Evolutionary conservation across 2,797 vertebrate genomes (phyloP), one percentile per base, ranked within the genome.

Genomic region (Myiotriccus ornatus): DNA sequence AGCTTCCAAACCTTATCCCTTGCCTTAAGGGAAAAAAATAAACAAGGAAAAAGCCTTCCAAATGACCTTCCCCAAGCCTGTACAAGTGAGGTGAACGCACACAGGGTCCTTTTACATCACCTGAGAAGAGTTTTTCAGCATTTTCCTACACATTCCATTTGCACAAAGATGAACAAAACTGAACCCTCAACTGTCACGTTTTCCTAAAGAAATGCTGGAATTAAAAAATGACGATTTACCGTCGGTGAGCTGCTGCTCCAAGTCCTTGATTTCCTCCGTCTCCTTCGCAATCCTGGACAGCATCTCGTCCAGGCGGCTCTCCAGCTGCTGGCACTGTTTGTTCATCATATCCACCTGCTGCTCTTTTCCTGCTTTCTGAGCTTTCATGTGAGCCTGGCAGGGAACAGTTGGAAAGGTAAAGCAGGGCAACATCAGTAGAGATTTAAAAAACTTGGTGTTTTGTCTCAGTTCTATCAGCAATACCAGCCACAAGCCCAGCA

Each of bases 241-340:
- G 23, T 99, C 98, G 1, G 99, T 99, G 75, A 99, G 98, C 94
- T 99, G 99, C 71, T 99, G 98, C 95, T 99, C 99, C 97, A 99
- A 97, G 90, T 99, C 99, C 96, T 98, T 98, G 96, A 99, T 99
- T 96, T 99, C 99, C 95, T 99, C 98, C 0, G 99, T 98, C 96
- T 99, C 99, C 89, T 97, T 98, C 37, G 98, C 98, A 84, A 99
- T 99, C 90, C 99, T 98, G 56, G 98, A 98, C 60, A 99, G 97
- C 97, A 98, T 98, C 73, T 98, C 97, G 34, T 99, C 98, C 63
- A 99, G 98, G 81, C 98, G 98, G 65, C 93, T 96, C 97, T 99
- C 99, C 32, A 99, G 97, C 89, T 98, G 97, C 14, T 97, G 96
- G 89, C 98, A 98, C 30, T 98, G 98, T 86, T 96, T 96, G 95